phyloP scores from a whole-genome alignment of 1,140 invertebrate genomes.

The Drosophila grimshawi region DNA sequence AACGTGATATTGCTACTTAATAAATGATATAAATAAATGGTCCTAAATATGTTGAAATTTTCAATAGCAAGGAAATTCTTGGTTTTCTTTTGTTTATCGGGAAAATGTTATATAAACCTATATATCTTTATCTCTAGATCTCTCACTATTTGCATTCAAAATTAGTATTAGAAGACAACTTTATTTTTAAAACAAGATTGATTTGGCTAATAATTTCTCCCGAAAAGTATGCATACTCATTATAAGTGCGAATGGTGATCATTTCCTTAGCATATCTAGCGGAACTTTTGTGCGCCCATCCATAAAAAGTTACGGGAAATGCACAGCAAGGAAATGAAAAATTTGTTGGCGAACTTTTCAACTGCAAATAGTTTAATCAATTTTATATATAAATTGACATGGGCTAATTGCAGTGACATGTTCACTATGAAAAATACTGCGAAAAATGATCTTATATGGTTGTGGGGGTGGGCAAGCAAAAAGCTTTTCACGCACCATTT shows the following conservation, averaged over 20 bases:
- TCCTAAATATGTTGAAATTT: constrained; percentile 20
- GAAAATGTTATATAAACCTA: too few relatives aligned
- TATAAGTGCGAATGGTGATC: too few relatives aligned
- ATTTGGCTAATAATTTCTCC: background rate
- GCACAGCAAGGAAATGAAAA: background rate
- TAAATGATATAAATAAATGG: constrained; percentile 57
- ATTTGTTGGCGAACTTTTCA: constrained; percentile 2
- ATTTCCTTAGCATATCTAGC: constrained; percentile 6
- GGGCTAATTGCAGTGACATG: constrained; percentile 16
- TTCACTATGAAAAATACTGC: constrained; percentile 4
- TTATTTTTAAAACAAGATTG: too few relatives aligned
- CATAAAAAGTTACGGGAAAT: background rate
- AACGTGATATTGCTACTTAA: constrained; percentile 80
- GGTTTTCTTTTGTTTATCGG: too few relatives aligned
- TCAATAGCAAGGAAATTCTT: background rate
- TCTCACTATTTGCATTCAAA: too few relatives aligned
- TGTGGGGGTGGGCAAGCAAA: constrained; percentile 25
- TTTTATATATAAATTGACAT: too few relatives aligned
- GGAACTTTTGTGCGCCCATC: background rate
- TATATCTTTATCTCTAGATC: too few relatives aligned
- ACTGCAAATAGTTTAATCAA: too few relatives aligned
- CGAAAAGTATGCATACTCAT: constrained; percentile 5
- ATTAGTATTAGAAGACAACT: too few relatives aligned
- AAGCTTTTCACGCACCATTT: constrained; percentile 60
- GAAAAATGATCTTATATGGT: constrained; percentile 31